Percentiles rank a stretch among this genome's conserved stretches.
These are phyloP conservation scores for Coremacera marginata DNA, from an alignment of 2,888 invertebrate genomes.

Conservation along the genomic window DNA sequence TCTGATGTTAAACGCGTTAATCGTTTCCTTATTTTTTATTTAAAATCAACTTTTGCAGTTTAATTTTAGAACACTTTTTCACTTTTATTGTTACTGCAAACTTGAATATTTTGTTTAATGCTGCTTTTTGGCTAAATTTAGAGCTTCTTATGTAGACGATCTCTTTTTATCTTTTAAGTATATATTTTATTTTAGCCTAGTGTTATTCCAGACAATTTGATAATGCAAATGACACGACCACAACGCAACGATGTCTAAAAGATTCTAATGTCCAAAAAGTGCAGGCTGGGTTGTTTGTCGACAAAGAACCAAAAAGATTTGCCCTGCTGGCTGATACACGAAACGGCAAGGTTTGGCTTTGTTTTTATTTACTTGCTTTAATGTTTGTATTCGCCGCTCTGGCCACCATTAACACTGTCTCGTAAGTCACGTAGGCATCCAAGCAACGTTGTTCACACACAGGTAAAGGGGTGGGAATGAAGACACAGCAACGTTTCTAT, in stretches of 20 bases:
- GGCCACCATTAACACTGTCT: conserved; percentile 59
- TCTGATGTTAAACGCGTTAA: too few relatives aligned
- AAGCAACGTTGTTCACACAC: background rate
- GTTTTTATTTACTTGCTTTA: conserved; percentile 45
- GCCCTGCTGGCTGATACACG: conserved; percentile 52
- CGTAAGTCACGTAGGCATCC: conserved; percentile 62
- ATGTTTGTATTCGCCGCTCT: conserved; percentile 37
- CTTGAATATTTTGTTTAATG: too few relatives aligned
- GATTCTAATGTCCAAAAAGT: conserved; percentile 45
- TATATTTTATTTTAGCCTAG: background rate
- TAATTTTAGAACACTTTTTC: too few relatives aligned
- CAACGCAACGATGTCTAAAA: conserved; percentile 29
- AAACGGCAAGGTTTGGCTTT: conserved; percentile 55
- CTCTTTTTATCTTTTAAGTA: background rate
- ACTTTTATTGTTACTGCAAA: too few relatives aligned
- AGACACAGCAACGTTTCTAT: background rate
- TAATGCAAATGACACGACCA: conserved; percentile 30
- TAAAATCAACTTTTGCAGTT: too few relatives aligned
- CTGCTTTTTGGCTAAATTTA: too few relatives aligned
- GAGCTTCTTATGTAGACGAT: too few relatives aligned
- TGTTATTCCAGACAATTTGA: conserved; percentile 34
- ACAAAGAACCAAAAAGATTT: conserved; percentile 21
- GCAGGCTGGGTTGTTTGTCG: conserved; percentile 12
- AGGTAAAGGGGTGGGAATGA: background rate
- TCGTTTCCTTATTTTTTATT: too few relatives aligned